These are phyloP conservation scores for Drosophila erecta DNA, from an alignment of 1,140 invertebrate genomes.

Conservation along the genomic window DNA sequence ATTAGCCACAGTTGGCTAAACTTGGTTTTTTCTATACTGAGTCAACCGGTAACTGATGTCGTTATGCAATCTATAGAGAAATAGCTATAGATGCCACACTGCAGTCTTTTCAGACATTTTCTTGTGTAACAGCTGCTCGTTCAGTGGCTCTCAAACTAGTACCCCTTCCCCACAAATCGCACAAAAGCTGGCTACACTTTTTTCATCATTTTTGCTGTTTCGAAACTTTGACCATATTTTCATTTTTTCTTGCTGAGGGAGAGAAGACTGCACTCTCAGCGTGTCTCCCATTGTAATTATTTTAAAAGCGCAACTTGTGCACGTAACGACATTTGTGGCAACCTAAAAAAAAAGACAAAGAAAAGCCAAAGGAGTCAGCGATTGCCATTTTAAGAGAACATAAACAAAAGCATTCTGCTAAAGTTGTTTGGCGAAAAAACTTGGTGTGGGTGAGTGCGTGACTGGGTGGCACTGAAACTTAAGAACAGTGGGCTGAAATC, in stretches of 20 bases:
- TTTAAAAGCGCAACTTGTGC: constrained; percentile 82
- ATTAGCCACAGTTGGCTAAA: constrained; percentile 73
- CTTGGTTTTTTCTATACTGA: constrained; percentile 24
- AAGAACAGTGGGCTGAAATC: constrained; percentile 32
- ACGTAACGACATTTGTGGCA: constrained; percentile 79
- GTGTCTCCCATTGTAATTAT: constrained; percentile 70
- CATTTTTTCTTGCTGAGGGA: neutral
- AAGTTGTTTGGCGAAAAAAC: constrained; percentile 38
- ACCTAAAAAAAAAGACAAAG: constrained; percentile 30
- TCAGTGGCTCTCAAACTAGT: constrained; percentile 67
- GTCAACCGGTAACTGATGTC: constrained; percentile 67
- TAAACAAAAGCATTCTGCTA: constrained; percentile 66
- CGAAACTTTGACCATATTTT: constrained; percentile 59
- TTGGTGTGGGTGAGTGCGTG: constrained; percentile 37
- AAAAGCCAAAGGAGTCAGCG: constrained; percentile 57
- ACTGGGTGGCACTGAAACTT: constrained; percentile 14
- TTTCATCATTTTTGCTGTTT: constrained; percentile 32
- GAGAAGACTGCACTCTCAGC: constrained; percentile 22
- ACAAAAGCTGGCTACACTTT: constrained; percentile 67
- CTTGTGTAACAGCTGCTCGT: constrained; percentile 66
- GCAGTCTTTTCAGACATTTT: constrained; percentile 13
- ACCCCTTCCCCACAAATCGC: constrained; percentile 30
- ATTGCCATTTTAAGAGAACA: constrained; percentile 77
- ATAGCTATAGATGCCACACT: constrained; percentile 16
- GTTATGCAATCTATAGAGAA: constrained; percentile 50